Evolutionary conservation across 1,140 invertebrate species (phyloP).

Genomic region (Schmidtea mediterranea): DNA sequence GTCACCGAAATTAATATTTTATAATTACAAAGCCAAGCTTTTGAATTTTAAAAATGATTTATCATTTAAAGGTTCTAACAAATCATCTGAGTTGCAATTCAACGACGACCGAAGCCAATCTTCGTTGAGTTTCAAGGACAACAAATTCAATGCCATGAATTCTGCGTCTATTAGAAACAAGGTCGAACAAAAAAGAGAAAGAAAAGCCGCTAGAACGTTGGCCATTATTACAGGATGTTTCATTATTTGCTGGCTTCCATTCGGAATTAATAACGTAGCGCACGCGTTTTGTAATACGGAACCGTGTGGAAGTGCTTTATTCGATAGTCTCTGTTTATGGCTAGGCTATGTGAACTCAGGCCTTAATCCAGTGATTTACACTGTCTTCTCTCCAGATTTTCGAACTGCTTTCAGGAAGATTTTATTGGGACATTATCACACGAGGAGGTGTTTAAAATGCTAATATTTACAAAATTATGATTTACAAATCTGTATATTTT

Average conservation of each 20-base stretch:
- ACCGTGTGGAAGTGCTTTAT: not conserved
- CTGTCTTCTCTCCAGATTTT: slow-evolving; percentile 37
- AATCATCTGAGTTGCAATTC: too few species aligned
- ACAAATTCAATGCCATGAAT: too few species aligned
- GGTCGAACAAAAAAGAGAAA: slow-evolving; percentile 28
- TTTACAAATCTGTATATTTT: too few species aligned
- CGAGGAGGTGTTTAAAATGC: too few species aligned
- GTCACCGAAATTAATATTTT: too few species aligned
- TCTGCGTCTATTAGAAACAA: too few species aligned
- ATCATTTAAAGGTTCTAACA: too few species aligned
- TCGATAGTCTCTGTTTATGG: slow-evolving; percentile 35
- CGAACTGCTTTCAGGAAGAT: not conserved
- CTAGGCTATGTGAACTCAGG: slow-evolving; percentile 66
- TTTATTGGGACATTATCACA: not conserved
- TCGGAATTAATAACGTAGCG: slow-evolving; percentile 15
- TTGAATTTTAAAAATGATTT: too few species aligned
- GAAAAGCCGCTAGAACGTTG: slow-evolving; percentile 54
- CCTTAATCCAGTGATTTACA: slow-evolving; percentile 65
- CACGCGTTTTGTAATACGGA: not conserved
- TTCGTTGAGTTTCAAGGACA: too few species aligned
- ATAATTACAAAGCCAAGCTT: too few species aligned
- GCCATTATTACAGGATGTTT: slow-evolving; percentile 32
- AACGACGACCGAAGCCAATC: too few species aligned
- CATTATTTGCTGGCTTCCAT: slow-evolving; percentile 25
- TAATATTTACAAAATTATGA: too few species aligned